Evolutionary conservation across 2,797 vertebrate genomes (phyloP).

Genomic region (Ceyx erithaca): DNA sequence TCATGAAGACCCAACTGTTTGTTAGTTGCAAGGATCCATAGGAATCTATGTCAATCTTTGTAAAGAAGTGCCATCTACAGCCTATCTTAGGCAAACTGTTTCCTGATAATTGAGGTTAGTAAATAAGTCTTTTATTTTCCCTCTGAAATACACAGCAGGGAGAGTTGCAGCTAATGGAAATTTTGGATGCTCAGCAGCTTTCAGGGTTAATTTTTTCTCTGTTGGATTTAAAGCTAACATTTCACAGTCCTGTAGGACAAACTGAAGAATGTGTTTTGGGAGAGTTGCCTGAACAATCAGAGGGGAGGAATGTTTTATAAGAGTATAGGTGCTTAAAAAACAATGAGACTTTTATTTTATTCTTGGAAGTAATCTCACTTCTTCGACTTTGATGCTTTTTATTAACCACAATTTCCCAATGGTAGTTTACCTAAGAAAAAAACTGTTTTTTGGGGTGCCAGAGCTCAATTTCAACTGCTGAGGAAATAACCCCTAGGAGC

Average conservation of each 20-base stretch:
- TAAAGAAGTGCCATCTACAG: conserved; percentile 52
- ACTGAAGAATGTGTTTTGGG: conserved; percentile 12
- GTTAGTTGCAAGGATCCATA: background rate
- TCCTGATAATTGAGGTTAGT: conserved; percentile 55
- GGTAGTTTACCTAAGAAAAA: background rate
- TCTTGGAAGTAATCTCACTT: background rate
- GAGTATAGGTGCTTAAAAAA: background rate
- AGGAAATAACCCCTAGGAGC: background rate
- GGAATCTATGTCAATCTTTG: background rate
- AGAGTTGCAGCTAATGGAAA: conserved; percentile 27
- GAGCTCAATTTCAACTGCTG: background rate
- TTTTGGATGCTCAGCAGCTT: conserved; percentile 59
- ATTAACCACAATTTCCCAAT: background rate
- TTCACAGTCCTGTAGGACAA: conserved; percentile 22
- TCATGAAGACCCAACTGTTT: background rate
- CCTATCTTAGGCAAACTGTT: conserved; percentile 64
- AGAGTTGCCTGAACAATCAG: background rate
- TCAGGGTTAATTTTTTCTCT: conserved; percentile 57
- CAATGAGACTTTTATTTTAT: background rate
- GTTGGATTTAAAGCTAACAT: conserved; percentile 45
- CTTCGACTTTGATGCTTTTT: background rate
- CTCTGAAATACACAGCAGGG: conserved; percentile 33
- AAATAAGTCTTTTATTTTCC: conserved; percentile 49
- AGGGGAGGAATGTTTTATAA: background rate
- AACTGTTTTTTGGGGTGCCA: background rate